These are phyloP conservation scores for Cheumatopsyche charites DNA, from an alignment of 1,140 invertebrate species.

Conservation along the genomic window DNA sequence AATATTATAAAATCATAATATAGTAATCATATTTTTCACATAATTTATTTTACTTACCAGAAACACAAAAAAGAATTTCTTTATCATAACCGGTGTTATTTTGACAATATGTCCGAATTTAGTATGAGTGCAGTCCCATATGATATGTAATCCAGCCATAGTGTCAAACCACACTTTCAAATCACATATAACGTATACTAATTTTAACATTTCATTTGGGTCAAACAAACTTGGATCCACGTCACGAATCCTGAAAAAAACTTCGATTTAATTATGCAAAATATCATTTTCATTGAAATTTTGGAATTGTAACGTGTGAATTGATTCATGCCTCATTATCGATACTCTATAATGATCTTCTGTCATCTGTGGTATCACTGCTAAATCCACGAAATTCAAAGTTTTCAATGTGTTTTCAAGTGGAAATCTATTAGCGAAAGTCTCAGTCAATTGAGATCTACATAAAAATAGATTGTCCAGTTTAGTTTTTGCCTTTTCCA, in stretches of 20 bases:
- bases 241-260: neutral
- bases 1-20: neutral
- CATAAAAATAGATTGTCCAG: constrained; percentile 22
- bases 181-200: neutral
- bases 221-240: constrained; percentile 1
- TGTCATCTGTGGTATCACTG: constrained; percentile 3
- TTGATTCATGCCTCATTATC: neutral
- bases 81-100: constrained; percentile 12
- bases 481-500: constrained; percentile 29
- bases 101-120: constrained; percentile 13
- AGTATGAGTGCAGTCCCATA: neutral
- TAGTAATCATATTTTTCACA: no score
- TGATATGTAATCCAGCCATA: neutral
- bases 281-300: no score
- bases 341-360: neutral
- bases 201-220: neutral
- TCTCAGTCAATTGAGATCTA: constrained; percentile 14
- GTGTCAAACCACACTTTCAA: constrained; percentile 7
- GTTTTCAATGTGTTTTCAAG: no score
- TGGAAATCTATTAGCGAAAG: constrained; percentile 3
- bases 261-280: no score
- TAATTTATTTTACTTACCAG: neutral
- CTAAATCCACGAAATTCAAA: neutral
- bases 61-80: neutral
- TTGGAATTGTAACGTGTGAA: no score